Evolutionary conservation across 2,797 vertebrate species (phyloP), one percentile per base, ranked within the genome.

Genomic region (Glossophaga mutica): DNA sequence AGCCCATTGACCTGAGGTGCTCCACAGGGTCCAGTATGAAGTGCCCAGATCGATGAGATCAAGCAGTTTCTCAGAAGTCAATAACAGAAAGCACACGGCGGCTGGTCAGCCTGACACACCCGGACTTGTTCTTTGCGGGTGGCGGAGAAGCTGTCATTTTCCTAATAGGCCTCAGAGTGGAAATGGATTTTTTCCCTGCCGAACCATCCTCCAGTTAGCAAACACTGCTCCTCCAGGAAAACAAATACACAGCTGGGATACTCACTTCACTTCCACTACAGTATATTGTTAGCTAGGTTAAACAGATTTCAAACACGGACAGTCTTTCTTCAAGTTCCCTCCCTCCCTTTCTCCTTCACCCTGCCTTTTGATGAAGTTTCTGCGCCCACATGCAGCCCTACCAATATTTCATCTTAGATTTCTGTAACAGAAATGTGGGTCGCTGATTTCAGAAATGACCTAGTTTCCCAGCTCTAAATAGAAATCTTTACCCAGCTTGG

Each of bases 391-490:
- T 7, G 29, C 14, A 18, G 55, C 57, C 4, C 65, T 6, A 0
- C 24, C 0, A 2, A 39, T 48, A 16, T 93, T 83, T 97, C 81
- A 89, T 65, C 67, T 96, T 95, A 79, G 24, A 81, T 9, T 92
- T 96, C 94, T 96, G 88, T 96, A 90, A 48, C 94, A 71, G 94
- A 97, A 98, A 98, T 97, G 91, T 94, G 97, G 97, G 97, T 95
- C 29, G 0, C 95, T 46, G 78, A 70, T 97, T 94, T 97, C 87
- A 91, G 55, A 82, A 42, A 2, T 76, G 96, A 96, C 97, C 98
- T 91, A 94, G 88, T 97, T 98, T 96, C 96, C 82, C 59, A 46
- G 96, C 94, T 96, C 93, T 85, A 97, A 95, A 98, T 42, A 89
- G 97, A 93, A 92, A 77, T 91, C 46, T 94, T 97, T 96, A 94